A percentile compares a stretch with the other conserved stretches of the same genome.
Evolutionary conservation across 2,888 invertebrate genomes (phyloP).

Genomic region (Noctuana brunneofusca): DNA sequence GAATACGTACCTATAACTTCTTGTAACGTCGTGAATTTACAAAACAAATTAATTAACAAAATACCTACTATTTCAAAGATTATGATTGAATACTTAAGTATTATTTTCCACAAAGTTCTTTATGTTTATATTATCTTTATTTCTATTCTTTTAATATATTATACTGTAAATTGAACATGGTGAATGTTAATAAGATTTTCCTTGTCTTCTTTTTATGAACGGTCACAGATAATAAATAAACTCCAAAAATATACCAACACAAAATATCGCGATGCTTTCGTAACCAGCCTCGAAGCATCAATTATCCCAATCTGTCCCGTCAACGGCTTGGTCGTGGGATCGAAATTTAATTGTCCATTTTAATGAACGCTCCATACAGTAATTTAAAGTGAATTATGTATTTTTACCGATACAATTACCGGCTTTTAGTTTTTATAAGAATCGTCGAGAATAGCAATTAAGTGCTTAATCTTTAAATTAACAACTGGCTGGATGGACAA

Average conservation of each 20-base stretch:
- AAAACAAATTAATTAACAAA: too few species aligned
- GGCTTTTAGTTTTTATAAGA: constrained; percentile 54
- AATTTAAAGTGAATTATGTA: constrained; percentile 42
- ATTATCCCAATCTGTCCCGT: constrained; percentile 29
- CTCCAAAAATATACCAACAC: not conserved
- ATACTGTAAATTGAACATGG: too few species aligned
- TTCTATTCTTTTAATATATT: too few species aligned
- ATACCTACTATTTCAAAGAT: too few species aligned
- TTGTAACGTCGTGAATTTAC: too few species aligned
- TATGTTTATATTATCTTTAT: too few species aligned
- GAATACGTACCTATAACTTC: too few species aligned
- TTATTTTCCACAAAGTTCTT: too few species aligned
- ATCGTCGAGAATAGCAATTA: constrained; percentile 55
- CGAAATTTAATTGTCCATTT: constrained; percentile 37
- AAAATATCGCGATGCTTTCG: not conserved
- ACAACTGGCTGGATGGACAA: constrained; percentile 49
- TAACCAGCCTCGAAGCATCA: constrained; percentile 5
- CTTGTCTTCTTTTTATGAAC: too few species aligned
- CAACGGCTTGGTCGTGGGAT: constrained; percentile 10
- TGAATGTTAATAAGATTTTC: too few species aligned
- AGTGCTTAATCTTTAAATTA: constrained; percentile 59
- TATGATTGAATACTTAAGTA: too few species aligned
- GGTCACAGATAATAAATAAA: too few species aligned
- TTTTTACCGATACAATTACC: constrained; percentile 53
- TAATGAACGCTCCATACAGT: not conserved